Base-by-base conservation (phyloP, 2,888 invertebrate genomes). In the Trissolcus brochymenae region DNA sequence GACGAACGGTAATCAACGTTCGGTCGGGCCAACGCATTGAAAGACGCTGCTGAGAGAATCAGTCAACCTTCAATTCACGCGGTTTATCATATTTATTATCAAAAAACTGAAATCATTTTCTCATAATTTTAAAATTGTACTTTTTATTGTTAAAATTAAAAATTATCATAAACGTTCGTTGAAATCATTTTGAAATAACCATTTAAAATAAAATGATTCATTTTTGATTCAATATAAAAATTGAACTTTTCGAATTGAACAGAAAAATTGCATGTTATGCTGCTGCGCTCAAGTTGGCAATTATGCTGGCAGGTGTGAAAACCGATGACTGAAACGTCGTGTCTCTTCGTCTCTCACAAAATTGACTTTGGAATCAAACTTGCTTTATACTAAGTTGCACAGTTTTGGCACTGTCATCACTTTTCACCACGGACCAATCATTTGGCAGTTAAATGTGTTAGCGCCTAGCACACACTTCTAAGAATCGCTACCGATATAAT, bases 261-360 rank as follows among this genome's bases (percentile, higher is more conserved):
- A 29, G 49, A 29, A 54, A 64, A 54, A 54, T 25, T 14, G 43
- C 17, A 16, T 14, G 17, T 43, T 19, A 64, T n/a, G 76, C 53
- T 50, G 59, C 59, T 79, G 78, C 78, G 72, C 75, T 76, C 71
- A 59, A 78, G 76, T 81, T 80, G 82, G 79, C 80, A 81, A 66
- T 84, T 83, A 85, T 82, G 80, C 80, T 82, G 83, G 85, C 87
- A 87, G 87, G 86, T 87, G 87, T 85, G 86, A 83, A 85, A 86
- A 84, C 82, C 76, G 68, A 75, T 60, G 75, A 78, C 66, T 76
- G 78, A 81, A 16, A 46, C 79, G 80, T 78, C 81, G 76, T 82
- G 82, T 81, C 82, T 82, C 76, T 83, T 79, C 71, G 79, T 35
- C 74, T 73, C 80, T 79, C 78, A 65, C 78, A 76, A 79, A 79